phyloP scores from a whole-genome alignment of 64 coral and sea anemone genomes.

The Acropora tenuis region DNA sequence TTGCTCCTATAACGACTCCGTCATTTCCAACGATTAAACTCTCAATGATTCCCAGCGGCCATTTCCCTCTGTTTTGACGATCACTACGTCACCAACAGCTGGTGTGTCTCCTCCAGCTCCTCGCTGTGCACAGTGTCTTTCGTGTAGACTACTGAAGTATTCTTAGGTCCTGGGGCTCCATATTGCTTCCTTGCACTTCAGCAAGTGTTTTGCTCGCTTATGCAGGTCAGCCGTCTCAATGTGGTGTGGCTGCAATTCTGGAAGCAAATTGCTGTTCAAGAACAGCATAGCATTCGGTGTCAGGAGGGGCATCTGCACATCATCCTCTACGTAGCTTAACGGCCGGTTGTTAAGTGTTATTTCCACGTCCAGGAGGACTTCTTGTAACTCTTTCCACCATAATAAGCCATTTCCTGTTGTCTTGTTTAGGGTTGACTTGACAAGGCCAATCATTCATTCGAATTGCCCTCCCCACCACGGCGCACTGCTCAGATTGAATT shows the following conservation, averaged over 20 bases:
- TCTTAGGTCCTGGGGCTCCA: not conserved
- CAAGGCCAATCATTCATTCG: not conserved
- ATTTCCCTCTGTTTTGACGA: slow-evolving; percentile 40
- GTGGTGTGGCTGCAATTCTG: not conserved
- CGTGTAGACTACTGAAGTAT: not conserved
- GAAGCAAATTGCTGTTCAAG: not conserved
- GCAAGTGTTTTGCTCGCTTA: too few relatives aligned
- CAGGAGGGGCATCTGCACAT: not conserved
- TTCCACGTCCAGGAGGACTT: not conserved
- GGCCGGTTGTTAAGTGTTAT: not conserved
- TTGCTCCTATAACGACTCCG: not conserved
- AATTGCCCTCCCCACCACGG: slow-evolving; percentile 29
- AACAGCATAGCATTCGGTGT: slow-evolving; percentile 3
- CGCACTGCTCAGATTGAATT: slow-evolving; percentile 16
- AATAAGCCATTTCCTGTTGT: not conserved
- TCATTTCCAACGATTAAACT: slow-evolving; percentile 29
- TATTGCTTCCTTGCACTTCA: too few relatives aligned
- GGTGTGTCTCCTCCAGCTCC: not conserved
- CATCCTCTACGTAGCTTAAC: not conserved
- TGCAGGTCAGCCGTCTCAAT: not conserved
- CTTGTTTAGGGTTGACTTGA: slow-evolving; percentile 15
- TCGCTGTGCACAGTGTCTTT: not conserved
- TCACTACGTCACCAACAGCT: slow-evolving; percentile 55
- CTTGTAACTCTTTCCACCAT: not conserved
- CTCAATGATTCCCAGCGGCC: slow-evolving; percentile 61